These are phyloP conservation scores for Sycobia sp. DNA, from an alignment of 1,140 invertebrate species.

Conservation along the genomic window DNA sequence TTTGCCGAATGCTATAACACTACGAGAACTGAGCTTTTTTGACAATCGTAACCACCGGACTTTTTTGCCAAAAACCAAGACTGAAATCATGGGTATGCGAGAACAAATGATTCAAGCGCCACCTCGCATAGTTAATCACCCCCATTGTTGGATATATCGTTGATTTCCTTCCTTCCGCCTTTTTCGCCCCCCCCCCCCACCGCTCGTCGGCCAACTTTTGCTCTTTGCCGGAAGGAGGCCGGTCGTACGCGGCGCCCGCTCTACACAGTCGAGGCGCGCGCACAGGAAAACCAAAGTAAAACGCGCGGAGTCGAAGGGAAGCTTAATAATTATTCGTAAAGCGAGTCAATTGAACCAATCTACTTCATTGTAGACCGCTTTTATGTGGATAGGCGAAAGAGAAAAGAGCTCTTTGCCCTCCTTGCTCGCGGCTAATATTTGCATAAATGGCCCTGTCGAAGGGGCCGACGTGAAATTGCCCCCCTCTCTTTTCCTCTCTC, in stretches of 20 bases:
- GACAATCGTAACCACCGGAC: too few species aligned
- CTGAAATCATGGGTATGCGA: background rate
- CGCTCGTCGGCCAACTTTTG: background rate
- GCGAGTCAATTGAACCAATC: slow-evolving; percentile 20
- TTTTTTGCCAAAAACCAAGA: too few species aligned
- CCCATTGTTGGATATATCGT: background rate
- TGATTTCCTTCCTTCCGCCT: slow-evolving; percentile 1
- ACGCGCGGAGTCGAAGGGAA: background rate
- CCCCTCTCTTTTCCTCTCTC: slow-evolving; percentile 5
- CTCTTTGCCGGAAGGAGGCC: too few species aligned
- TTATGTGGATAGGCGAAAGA: slow-evolving; percentile 3
- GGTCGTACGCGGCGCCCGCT: too few species aligned
- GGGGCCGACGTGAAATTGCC: slow-evolving; percentile 11
- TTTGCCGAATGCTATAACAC: too few species aligned
- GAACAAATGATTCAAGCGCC: background rate
- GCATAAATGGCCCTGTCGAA: slow-evolving; percentile 16
- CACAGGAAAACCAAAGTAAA: background rate
- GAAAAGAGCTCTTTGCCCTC: background rate
- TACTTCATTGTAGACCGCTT: background rate
- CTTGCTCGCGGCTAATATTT: slow-evolving; percentile 23
- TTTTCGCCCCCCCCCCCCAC: background rate
- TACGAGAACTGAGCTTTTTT: too few species aligned
- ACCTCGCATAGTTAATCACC: background rate
- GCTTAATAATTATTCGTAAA: slow-evolving; percentile 21
- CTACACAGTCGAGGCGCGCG: too few species aligned